These are phyloP conservation scores for Corythucha ciliata DNA, from an alignment of 2,888 invertebrate species.

Conservation along the genomic window DNA sequence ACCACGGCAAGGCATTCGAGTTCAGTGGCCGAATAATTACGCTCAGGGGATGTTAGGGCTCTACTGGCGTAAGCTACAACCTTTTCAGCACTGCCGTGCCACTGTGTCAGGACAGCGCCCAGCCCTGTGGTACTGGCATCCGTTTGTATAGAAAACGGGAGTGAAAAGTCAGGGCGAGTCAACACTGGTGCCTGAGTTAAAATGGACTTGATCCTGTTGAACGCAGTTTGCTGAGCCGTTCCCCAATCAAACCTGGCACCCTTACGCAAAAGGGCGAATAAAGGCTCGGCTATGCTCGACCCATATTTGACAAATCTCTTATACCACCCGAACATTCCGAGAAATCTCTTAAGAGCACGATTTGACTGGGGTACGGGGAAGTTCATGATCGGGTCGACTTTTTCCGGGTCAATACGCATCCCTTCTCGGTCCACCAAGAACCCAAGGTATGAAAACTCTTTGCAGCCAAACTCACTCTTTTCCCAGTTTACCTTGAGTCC, in stretches of 20 bases:
- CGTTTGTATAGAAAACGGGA: slow-evolving; percentile 23
- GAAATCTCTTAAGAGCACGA: slow-evolving; percentile 15
- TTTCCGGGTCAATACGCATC: slow-evolving; percentile 16
- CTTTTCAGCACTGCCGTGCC: slow-evolving; percentile 26
- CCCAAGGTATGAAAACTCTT: slow-evolving; percentile 16
- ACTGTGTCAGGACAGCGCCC: slow-evolving; percentile 31
- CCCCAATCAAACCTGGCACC: slow-evolving; percentile 17
- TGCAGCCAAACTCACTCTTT: slow-evolving; percentile 9
- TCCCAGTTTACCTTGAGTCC: slow-evolving; percentile 7
- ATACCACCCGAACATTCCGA: slow-evolving; percentile 28
- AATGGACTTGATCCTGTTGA: slow-evolving; percentile 8
- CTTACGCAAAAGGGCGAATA: slow-evolving; percentile 31
- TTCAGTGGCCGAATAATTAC: slow-evolving; percentile 32
- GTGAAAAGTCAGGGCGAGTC: slow-evolving; percentile 25
- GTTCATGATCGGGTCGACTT: slow-evolving; percentile 12
- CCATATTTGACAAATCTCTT: slow-evolving; percentile 34
- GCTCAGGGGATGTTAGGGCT: slow-evolving; percentile 27
- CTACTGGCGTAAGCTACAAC: slow-evolving; percentile 34
- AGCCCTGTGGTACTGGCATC: slow-evolving; percentile 27
- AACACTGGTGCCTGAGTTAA: slow-evolving; percentile 25
- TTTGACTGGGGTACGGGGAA: slow-evolving; percentile 13
- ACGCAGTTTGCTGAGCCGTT: slow-evolving; percentile 12
- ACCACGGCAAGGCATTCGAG: slow-evolving; percentile 34
- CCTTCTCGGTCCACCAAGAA: slow-evolving; percentile 10
- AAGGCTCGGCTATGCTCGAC: slow-evolving; percentile 27